A percentile compares a stretch with the other conserved stretches of the same genome.
Evolutionary conservation across 2,113 vertebrate genomes (phyloP).

Genomic region (Zosterops hypoxanthus): DNA sequence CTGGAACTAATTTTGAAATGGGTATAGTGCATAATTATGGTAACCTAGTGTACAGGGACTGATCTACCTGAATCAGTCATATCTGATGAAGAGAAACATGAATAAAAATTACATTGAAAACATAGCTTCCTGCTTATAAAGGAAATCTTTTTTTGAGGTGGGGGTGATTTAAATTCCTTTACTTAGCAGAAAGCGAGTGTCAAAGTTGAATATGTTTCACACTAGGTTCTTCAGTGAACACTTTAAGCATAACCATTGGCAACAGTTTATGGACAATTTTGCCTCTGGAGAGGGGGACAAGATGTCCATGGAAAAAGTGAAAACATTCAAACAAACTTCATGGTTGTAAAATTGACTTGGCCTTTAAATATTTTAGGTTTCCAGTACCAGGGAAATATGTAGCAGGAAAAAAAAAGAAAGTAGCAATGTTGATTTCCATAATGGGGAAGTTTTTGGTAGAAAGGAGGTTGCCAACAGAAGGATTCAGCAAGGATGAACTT

Average conservation of each 20-base stretch:
- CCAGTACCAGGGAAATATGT: neutral
- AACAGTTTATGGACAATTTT: conserved; percentile 55
- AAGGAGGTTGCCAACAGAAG: neutral
- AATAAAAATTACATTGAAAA: conserved; percentile 4
- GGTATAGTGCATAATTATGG: conserved; percentile 57
- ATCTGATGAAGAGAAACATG: neutral
- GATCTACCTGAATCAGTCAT: conserved; percentile 55
- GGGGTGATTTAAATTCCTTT: neutral
- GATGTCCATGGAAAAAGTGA: conserved; percentile 45
- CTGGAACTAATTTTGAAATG: conserved; percentile 81
- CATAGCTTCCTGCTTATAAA: neutral
- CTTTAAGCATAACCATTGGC: conserved; percentile 40
- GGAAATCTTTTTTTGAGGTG: neutral
- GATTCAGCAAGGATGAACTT: neutral
- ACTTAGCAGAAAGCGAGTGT: conserved; percentile 21
- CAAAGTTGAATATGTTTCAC: conserved; percentile 34
- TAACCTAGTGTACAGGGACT: conserved; percentile 26
- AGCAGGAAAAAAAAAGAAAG: neutral
- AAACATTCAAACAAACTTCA: conserved; percentile 35
- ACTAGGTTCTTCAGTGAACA: conserved; percentile 30
- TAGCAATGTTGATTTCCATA: neutral
- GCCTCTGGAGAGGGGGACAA: conserved; percentile 9
- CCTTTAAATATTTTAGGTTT: neutral
- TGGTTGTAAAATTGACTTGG: conserved; percentile 37
- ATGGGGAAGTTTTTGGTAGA: neutral